These are phyloP conservation scores for Berghia stephanieae DNA, from an alignment of 1,140 invertebrate genomes.

Conservation along the genomic window DNA sequence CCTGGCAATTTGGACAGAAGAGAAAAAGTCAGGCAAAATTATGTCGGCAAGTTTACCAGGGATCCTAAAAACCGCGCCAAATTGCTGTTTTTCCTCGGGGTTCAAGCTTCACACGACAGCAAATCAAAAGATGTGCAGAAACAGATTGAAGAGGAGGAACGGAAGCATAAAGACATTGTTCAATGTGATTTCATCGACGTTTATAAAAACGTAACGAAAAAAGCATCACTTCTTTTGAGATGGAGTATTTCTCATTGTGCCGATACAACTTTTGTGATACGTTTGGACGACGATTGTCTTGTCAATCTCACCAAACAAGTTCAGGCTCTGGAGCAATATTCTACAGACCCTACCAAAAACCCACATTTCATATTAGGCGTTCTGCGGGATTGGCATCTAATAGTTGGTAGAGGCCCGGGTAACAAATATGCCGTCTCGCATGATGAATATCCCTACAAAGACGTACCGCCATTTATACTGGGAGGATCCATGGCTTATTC, in stretches of 20 bases:
- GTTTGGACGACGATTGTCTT: conserved; percentile 8
- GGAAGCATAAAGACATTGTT: conserved; percentile 20
- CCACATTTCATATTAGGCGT: not conserved
- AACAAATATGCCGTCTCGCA: conserved; percentile 1
- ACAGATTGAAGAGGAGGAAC: not conserved
- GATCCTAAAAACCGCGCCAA: not conserved
- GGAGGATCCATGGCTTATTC: conserved; percentile 11
- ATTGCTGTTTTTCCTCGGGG: conserved; percentile 22
- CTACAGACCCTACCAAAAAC: too few species aligned
- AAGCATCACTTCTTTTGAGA: conserved; percentile 13
- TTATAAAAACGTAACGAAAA: conserved; percentile 12
- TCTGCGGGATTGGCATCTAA: not conserved
- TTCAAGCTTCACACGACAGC: too few species aligned
- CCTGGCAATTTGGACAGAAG: not conserved
- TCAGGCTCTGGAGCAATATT: not conserved
- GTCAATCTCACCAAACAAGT: not conserved
- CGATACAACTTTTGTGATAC: conserved; percentile 16
- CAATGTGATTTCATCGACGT: conserved; percentile 11
- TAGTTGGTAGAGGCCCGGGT: not conserved
- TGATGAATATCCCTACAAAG: conserved; percentile 11
- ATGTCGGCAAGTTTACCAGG: not conserved
- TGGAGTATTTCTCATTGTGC: conserved; percentile 1
- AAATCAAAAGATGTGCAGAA: not conserved
- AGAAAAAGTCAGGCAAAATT: not conserved
- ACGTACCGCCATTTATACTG: not conserved